phyloP scores from a whole-genome alignment of 1,140 invertebrate genomes.

The Calliphora vicina region DNA sequence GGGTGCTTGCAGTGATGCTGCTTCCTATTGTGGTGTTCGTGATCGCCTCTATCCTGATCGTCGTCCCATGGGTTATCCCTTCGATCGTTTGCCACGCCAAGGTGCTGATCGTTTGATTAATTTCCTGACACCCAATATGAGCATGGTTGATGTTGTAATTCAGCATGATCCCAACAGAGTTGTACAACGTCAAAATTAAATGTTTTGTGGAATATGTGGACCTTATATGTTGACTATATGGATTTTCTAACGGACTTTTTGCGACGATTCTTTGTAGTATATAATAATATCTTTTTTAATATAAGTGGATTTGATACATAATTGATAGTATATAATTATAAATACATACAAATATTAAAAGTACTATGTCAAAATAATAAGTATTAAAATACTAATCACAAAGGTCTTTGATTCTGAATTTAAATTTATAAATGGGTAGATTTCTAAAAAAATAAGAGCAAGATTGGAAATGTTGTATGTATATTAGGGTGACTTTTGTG shows the following conservation, averaged over 20 bases:
- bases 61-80: conserved; percentile 79
- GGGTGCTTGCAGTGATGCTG: conserved; percentile 72
- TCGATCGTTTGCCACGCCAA: conserved; percentile 70
- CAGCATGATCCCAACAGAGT: conserved; percentile 62
- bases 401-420: too few species aligned
- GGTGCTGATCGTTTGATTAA: conserved; percentile 67
- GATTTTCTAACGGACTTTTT: neutral
- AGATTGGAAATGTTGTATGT: too few species aligned
- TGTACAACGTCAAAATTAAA: conserved; percentile 42
- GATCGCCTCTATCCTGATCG: conserved; percentile 77
- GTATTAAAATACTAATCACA: too few species aligned
- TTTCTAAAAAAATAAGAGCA: too few species aligned
- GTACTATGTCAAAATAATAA: too few species aligned
- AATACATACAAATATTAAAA: too few species aligned
- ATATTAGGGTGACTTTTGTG: too few species aligned
- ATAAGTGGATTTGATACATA: neutral
- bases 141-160: conserved; percentile 66
- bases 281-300: neutral
- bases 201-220: neutral
- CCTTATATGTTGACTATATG: conserved; percentile 26
- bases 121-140: conserved; percentile 77
- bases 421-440: too few species aligned
- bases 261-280: neutral
- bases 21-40: conserved; percentile 77
- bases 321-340: too few species aligned